These are phyloP conservation scores for Sorex fumeus DNA, from an alignment of 2,113 vertebrate species.

Conservation along the genomic window DNA sequence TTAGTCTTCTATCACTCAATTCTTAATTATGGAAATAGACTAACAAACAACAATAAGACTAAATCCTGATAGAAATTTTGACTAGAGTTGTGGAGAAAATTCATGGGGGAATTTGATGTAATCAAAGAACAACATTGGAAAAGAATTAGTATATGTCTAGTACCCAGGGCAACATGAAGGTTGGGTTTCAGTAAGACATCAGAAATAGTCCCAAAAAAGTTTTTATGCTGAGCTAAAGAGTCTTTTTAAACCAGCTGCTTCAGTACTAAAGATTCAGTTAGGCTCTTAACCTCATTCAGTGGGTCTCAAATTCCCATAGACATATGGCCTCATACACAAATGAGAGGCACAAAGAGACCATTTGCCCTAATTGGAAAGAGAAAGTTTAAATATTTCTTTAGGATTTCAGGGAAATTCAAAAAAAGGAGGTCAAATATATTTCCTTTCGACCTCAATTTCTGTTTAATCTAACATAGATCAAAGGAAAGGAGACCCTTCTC, in stretches of 20 bases:
- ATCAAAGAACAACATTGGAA: background rate
- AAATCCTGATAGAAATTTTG: background rate
- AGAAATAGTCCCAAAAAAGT: background rate
- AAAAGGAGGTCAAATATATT: background rate
- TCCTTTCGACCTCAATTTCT: background rate
- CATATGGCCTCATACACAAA: background rate
- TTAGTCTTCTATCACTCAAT: background rate
- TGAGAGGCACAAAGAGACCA: background rate
- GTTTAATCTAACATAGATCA: background rate
- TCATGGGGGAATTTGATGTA: background rate
- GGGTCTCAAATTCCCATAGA: background rate
- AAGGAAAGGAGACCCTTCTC: background rate
- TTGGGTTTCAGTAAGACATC: background rate
- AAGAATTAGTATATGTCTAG: background rate
- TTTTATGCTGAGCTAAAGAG: background rate
- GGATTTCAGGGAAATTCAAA: background rate
- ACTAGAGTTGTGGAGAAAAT: background rate
- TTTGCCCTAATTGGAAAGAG: background rate
- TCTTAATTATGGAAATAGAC: background rate
- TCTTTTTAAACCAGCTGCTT: background rate
- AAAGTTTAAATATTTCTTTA: slow-evolving; percentile 16
- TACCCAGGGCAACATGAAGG: background rate
- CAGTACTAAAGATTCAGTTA: background rate
- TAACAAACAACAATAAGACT: background rate
- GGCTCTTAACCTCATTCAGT: background rate